Conservation (phyloP, 2,888 invertebrate species). For the Apocheima hispidaria region DNA sequence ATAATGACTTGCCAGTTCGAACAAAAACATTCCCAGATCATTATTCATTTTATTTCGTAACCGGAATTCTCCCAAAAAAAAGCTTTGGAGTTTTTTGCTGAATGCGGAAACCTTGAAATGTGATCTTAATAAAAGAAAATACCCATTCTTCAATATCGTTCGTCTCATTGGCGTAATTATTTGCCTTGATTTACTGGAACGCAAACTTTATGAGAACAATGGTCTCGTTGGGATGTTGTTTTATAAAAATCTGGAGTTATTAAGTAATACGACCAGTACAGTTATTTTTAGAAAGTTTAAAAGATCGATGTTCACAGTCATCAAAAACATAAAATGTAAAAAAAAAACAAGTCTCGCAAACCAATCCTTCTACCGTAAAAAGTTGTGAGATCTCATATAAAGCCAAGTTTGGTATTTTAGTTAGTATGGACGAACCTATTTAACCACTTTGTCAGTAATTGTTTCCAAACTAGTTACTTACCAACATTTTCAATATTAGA, state of each 20-base stretch:
- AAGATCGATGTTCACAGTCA: too few relatives aligned
- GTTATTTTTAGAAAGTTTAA: neutral
- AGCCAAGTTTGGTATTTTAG: too few relatives aligned
- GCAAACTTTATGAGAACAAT: slow-evolving; percentile 27
- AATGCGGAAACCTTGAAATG: slow-evolving; percentile 37
- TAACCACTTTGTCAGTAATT: too few relatives aligned
- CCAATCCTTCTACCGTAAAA: too few relatives aligned
- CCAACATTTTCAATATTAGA: too few relatives aligned
- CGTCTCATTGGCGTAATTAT: slow-evolving; percentile 29
- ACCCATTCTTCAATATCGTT: slow-evolving; percentile 33
- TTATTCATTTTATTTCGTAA: slow-evolving; percentile 53
- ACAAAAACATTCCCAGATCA: slow-evolving; percentile 51
- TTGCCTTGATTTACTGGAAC: slow-evolving; percentile 32
- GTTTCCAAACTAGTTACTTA: too few relatives aligned
- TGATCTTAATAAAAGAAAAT: slow-evolving; percentile 33
- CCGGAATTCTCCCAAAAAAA: slow-evolving; percentile 30
- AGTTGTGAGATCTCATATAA: too few relatives aligned
- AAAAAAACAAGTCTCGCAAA: too few relatives aligned
- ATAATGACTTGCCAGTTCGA: slow-evolving; percentile 58
- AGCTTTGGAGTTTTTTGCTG: slow-evolving; percentile 29
- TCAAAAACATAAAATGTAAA: too few relatives aligned
- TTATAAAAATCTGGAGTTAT: neutral
- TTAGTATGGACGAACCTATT: too few relatives aligned
- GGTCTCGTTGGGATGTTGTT: slow-evolving; percentile 6
- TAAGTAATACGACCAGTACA: neutral